Percentiles rank a stretch among this genome's conserved stretches.
phyloP scores from a whole-genome alignment of 1,140 invertebrate species.

The Pseudomyrmex pallidus region DNA sequence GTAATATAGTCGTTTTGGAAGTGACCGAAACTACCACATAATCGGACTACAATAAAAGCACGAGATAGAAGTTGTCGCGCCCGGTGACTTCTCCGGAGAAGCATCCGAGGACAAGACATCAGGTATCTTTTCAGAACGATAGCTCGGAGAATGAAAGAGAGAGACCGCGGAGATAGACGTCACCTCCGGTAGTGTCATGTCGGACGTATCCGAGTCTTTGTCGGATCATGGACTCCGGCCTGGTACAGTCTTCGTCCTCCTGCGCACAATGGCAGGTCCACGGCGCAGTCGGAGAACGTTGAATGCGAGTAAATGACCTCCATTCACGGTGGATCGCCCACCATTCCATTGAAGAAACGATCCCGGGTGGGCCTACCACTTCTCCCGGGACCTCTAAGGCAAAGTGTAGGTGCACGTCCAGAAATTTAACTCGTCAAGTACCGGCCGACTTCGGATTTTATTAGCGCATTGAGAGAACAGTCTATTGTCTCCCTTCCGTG shows the following conservation, averaged over 20 bases:
- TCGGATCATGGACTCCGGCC: constrained; percentile 74
- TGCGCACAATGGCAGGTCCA: constrained; percentile 78
- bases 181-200: constrained; percentile 65
- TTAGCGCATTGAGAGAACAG: constrained; percentile 65
- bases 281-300: constrained; percentile 73
- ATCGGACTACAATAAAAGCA: constrained; percentile 56
- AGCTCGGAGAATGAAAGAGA: constrained; percentile 52
- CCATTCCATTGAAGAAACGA: constrained; percentile 76
- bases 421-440: constrained; percentile 69
- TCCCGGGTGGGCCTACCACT: constrained; percentile 62
- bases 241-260: constrained; percentile 70
- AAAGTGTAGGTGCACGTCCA: constrained; percentile 73
- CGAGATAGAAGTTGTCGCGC: constrained; percentile 56
- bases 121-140: constrained; percentile 71
- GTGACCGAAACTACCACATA: constrained; percentile 60
- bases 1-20: constrained; percentile 67
- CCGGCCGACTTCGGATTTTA: constrained; percentile 60
- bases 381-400: constrained; percentile 62
- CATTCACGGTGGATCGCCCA: constrained; percentile 82
- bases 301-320: constrained; percentile 83
- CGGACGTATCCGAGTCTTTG: constrained; percentile 74
- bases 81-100: constrained; percentile 63
- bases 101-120: constrained; percentile 61
- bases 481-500: constrained; percentile 59
- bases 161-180: constrained; percentile 64